Evolutionary conservation across 1,140 invertebrate species (phyloP), one percentile per base, ranked within the genome.

Genomic region (Caenorhabditis brenneri): DNA sequence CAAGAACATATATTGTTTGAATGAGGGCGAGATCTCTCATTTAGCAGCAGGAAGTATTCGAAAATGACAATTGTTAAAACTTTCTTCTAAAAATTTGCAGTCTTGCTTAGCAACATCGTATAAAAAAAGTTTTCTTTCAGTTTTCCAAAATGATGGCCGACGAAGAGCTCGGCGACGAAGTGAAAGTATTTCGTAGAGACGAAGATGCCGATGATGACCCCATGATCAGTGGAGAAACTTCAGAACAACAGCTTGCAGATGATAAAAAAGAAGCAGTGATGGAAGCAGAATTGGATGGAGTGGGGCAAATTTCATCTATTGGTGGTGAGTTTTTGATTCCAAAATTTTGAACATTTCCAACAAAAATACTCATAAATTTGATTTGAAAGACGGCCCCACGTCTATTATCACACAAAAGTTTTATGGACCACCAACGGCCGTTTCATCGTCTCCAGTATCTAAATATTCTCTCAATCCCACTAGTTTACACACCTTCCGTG

Each of bases 221-320:
- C 2, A 80, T 53, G 51, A 80, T 80, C 16, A 80, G 79, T 36
- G 51, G 48, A 16, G 51, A 80, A 22, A 80, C 48, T 27, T 80
- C 51, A 15, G 51, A 80, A 31, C 79, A 86, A 46, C 83, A 86
- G 65, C 74, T 87, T 22, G 80, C 86, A 9, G 86, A 87, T 80
- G 86, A 87, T 36, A 87, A 87, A 79, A 87, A 87, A 53, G 86
- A 87, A 22, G 86, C 87, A 7, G 86, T 82, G 6, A 55, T 86
- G 69, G 86, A 87, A 74, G 81, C 85, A 29, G 86, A 87, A 39
- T 31, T 87, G 15, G 86, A 87, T 22, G 51, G 65, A 36, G 65
- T 81, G 6, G 36, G 42, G 16, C 60, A 55, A 24, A 39, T 65
- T 33, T 48, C 79, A 27, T 15, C 31, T 29, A 65, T 74, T 53